A percentile compares a stretch with the other conserved stretches of the same genome.
Evolutionary conservation across 2,113 vertebrate genomes (phyloP).

Genomic region (Pelecanus crispus): DNA sequence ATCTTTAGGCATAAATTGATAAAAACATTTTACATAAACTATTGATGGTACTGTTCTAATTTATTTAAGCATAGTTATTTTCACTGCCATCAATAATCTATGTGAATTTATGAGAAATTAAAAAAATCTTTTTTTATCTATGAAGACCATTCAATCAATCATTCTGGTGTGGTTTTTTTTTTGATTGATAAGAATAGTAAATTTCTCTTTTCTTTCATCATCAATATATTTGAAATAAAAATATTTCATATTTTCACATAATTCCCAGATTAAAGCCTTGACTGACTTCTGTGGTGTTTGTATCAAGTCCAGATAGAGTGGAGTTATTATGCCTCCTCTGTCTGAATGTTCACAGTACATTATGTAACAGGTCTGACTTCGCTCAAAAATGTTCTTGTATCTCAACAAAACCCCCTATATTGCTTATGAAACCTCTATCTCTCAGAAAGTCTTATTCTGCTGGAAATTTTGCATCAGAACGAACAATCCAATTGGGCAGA

Average conservation of each 20-base stretch:
- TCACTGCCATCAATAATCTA: not conserved
- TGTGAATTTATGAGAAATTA: not conserved
- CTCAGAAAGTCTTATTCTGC: not conserved
- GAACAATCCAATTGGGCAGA: not conserved
- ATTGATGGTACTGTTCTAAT: not conserved
- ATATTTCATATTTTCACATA: not conserved
- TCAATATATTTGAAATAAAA: not conserved
- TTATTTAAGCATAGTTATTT: not conserved
- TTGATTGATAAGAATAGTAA: not conserved
- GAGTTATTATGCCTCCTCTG: not conserved
- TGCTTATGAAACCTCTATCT: not conserved
- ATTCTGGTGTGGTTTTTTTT: not conserved
- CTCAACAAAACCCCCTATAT: not conserved
- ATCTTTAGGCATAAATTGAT: not conserved
- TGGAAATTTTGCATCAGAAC: not conserved
- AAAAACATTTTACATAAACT: not conserved
- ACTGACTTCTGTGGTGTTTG: not conserved
- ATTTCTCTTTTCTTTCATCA: not conserved
- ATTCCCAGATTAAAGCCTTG: not conserved
- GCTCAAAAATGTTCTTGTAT: not conserved
- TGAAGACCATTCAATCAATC: not conserved
- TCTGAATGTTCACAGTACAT: not conserved
- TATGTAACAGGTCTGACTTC: not conserved
- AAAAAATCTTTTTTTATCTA: not conserved
- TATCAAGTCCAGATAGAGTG: not conserved